Conservation (phyloP, 92 coral and sea anemone genomes). For the Chrysogorgia sp. region DNA sequence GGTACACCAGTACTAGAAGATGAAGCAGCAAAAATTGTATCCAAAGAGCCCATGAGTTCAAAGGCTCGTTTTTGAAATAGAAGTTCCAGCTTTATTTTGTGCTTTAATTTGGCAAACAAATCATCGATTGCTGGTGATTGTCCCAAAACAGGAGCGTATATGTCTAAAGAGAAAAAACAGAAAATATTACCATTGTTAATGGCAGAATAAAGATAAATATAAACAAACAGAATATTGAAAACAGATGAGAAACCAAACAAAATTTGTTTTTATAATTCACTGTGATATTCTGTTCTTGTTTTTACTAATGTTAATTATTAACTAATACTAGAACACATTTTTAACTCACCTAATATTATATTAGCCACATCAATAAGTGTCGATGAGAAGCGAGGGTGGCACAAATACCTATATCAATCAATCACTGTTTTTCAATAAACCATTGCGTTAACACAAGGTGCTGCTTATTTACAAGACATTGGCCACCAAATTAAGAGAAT, state of each 20-base stretch:
- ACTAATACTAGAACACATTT: too few relatives aligned
- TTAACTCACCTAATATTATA: constrained; percentile 75
- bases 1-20: neutral
- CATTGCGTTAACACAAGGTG: neutral
- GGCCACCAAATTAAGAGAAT: neutral
- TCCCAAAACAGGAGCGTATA: constrained; percentile 83
- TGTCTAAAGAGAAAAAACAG: constrained; percentile 58
- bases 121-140: constrained; percentile 83
- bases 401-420: constrained; percentile 58
- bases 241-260: neutral
- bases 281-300: neutral
- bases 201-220: too few relatives aligned
- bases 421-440: neutral
- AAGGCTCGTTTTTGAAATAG: constrained; percentile 72
- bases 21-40: constrained; percentile 82
- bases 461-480: neutral
- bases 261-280: neutral
- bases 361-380: constrained; percentile 83
- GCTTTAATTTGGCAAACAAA: constrained; percentile 66
- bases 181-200: too few relatives aligned
- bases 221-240: too few relatives aligned
- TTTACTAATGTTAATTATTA: too few relatives aligned
- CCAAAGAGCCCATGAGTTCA: constrained; percentile 88
- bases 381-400: constrained; percentile 79
- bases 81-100: constrained; percentile 65